phyloP scores from a whole-genome alignment of 2,113 vertebrate species.

The Clarias magur region DNA sequence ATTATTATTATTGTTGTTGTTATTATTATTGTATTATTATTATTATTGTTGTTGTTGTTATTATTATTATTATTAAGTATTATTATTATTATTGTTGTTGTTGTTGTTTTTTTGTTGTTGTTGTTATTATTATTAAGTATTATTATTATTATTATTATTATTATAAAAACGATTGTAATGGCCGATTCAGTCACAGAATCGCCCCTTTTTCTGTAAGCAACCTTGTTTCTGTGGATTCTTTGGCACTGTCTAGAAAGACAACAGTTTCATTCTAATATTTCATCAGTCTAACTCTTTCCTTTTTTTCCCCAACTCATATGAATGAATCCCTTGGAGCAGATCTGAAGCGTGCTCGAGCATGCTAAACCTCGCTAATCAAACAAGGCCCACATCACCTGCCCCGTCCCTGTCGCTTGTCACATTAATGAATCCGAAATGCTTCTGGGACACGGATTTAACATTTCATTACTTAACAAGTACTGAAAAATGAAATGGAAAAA shows the following conservation, averaged over 20 bases:
- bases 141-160: background rate
- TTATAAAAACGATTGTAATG: background rate
- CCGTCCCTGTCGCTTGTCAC: constrained; percentile 3
- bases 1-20: background rate
- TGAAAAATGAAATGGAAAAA: constrained; percentile 40
- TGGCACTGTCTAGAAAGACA: background rate
- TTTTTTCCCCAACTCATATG: background rate
- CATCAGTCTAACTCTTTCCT: background rate
- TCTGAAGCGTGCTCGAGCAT: constrained; percentile 32
- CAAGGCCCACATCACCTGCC: constrained; percentile 27
- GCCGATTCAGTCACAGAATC: background rate
- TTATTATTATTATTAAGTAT: too few relatives aligned
- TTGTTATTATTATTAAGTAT: too few relatives aligned
- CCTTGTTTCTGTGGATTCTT: background rate
- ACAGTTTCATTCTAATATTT: background rate
- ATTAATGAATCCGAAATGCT: constrained; percentile 44
- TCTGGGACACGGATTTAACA: constrained; percentile 35
- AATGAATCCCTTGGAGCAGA: constrained; percentile 24
- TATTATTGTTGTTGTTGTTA: too few relatives aligned
- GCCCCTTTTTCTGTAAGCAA: background rate
- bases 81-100: too few relatives aligned
- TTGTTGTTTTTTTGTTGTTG: too few relatives aligned
- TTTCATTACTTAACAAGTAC: constrained; percentile 44
- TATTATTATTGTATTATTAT: too few relatives aligned
- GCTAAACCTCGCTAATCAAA: constrained; percentile 37